Percentiles rank a stretch among this genome's conserved stretches.
These are phyloP conservation scores for Polydrusus pterygomalis DNA, from an alignment of 2,888 invertebrate genomes.

Conservation along the genomic window DNA sequence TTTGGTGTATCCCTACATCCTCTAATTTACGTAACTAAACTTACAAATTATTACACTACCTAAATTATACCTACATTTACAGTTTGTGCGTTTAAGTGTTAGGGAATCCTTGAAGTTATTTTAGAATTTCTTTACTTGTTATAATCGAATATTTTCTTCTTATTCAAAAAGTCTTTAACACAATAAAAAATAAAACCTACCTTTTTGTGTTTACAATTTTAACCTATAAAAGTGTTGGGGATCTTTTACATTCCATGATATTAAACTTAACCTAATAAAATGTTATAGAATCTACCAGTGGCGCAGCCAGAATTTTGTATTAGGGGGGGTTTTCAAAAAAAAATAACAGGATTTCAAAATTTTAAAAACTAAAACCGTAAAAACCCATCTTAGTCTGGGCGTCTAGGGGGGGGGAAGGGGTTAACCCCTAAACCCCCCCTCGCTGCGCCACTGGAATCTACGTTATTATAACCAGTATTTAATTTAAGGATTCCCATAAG, in stretches of 20 bases:
- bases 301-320: too few species aligned
- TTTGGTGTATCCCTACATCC: slow-evolving; percentile 8
- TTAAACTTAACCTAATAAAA: too few species aligned
- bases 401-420: too few species aligned
- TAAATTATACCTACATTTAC: slow-evolving; percentile 22
- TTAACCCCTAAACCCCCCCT: too few species aligned
- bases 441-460: too few species aligned
- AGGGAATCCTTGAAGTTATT: not conserved
- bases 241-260: not conserved
- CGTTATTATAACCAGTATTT: not conserved
- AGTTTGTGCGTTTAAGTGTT: slow-evolving; percentile 33
- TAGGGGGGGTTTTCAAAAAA: too few species aligned
- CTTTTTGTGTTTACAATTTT: too few species aligned
- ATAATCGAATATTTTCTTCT: not conserved
- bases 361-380: too few species aligned
- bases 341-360: too few species aligned
- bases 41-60: slow-evolving; percentile 24
- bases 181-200: too few species aligned
- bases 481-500: not conserved
- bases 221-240: not conserved
- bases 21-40: slow-evolving; percentile 23
- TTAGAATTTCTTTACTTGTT: not conserved
- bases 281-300: too few species aligned
- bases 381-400: too few species aligned
- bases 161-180: not conserved